Conservation (phyloP, 2,888 invertebrate species). For the Netelia inedita region DNA sequence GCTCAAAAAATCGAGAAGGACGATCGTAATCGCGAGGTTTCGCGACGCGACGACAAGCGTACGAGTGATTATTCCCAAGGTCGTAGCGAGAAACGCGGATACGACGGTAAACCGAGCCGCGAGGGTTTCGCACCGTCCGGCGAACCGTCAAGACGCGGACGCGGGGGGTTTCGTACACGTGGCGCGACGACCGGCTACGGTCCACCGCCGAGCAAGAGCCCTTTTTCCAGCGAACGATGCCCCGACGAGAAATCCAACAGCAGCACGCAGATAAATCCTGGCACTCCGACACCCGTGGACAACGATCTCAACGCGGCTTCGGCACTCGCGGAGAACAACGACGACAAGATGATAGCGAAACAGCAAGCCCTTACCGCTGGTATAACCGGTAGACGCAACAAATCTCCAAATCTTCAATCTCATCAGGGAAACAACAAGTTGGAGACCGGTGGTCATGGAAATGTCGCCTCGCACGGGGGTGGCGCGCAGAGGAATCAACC, state of each 20-base stretch:
- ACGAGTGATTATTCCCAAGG: slow-evolving; percentile 75
- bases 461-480: slow-evolving; percentile 65
- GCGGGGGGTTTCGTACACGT: slow-evolving; percentile 87
- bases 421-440: slow-evolving; percentile 72
- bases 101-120: slow-evolving; percentile 83
- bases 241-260: slow-evolving; percentile 83
- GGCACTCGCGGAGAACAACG: slow-evolving; percentile 80
- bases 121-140: slow-evolving; percentile 95
- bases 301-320: slow-evolving; percentile 78
- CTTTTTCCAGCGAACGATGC: slow-evolving; percentile 87
- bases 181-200: slow-evolving; percentile 89
- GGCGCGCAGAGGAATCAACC: slow-evolving; percentile 73
- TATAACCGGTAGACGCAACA: slow-evolving; percentile 86
- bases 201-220: slow-evolving; percentile 92
- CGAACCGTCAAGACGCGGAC: slow-evolving; percentile 94
- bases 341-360: slow-evolving; percentile 90
- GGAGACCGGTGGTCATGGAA: slow-evolving; percentile 71
- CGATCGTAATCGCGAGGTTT: slow-evolving; percentile 87
- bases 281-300: slow-evolving; percentile 80
- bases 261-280: slow-evolving; percentile 79
- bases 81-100: slow-evolving; percentile 80
- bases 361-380: slow-evolving; percentile 90
- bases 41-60: slow-evolving; percentile 81
- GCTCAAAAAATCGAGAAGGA: slow-evolving; percentile 87
- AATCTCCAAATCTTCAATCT: slow-evolving; percentile 78